phyloP scores from a whole-genome alignment of 2,888 invertebrate species.

The Phrixothrix hirtus region DNA sequence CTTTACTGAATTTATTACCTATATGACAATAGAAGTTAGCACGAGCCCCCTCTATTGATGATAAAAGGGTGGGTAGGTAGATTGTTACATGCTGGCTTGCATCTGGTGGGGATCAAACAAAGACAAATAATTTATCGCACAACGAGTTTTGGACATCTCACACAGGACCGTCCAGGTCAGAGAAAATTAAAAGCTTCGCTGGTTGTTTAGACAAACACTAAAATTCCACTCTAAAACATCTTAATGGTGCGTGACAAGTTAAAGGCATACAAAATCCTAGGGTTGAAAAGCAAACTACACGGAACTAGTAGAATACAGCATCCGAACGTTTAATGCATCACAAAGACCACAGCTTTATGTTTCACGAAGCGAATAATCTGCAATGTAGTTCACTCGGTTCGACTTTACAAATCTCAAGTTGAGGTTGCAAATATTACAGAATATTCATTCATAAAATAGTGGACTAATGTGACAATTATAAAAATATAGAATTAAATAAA shows the following conservation, averaged over 20 bases:
- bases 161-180: constrained; percentile 4
- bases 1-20: too few species aligned
- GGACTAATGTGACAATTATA: too few species aligned
- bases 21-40: constrained; percentile 6
- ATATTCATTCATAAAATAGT: background rate
- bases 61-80: constrained; percentile 13
- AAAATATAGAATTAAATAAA: too few species aligned
- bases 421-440: background rate
- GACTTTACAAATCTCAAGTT: constrained; percentile 7
- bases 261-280: constrained; percentile 21
- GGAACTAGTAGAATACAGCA: constrained; percentile 22
- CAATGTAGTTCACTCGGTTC: constrained; percentile 23
- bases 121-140: constrained; percentile 19
- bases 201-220: constrained; percentile 24
- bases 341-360: constrained; percentile 23
- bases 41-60: constrained; percentile 16
- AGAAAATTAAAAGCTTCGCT: constrained; percentile 16
- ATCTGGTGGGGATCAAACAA: constrained; percentile 19
- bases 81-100: constrained; percentile 9
- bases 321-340: constrained; percentile 19
- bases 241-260: constrained; percentile 29
- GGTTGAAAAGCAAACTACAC: constrained; percentile 27
- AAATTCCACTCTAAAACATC: constrained; percentile 28
- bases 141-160: constrained; percentile 19
- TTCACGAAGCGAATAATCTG: constrained; percentile 24